These are phyloP conservation scores for Petromus typicus DNA, from an alignment of 2,113 vertebrate genomes.

Conservation along the genomic window DNA sequence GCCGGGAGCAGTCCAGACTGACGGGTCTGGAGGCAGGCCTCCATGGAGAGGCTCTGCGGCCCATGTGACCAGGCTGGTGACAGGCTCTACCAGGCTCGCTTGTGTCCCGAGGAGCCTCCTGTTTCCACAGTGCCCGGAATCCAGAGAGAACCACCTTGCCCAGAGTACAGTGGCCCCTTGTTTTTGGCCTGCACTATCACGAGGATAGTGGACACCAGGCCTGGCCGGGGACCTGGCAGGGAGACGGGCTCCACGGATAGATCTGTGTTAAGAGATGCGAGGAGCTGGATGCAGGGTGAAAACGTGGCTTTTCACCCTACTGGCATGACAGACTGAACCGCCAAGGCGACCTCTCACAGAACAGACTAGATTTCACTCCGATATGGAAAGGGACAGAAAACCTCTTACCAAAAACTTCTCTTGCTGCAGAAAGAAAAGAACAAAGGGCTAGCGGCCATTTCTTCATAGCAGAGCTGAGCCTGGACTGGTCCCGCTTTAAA, in stretches of 20 bases:
- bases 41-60: background rate
- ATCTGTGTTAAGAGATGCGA: background rate
- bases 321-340: background rate
- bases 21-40: background rate
- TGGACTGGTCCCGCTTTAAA: background rate
- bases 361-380: constrained; percentile 73
- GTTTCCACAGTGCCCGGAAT: constrained; percentile 43
- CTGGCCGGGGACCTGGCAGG: background rate
- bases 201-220: constrained; percentile 27
- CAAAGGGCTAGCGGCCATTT: constrained; percentile 53
- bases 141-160: constrained; percentile 38
- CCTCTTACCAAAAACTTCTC: constrained; percentile 23
- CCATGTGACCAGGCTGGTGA: background rate
- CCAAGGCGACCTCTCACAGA: constrained; percentile 57
- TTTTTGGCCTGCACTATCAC: background rate
- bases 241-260: background rate
- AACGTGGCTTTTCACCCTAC: constrained; percentile 18
- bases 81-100: background rate
- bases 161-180: constrained; percentile 45
- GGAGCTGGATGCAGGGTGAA: constrained; percentile 24
- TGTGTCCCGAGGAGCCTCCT: background rate
- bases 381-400: constrained; percentile 57
- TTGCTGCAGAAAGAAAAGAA: constrained; percentile 62
- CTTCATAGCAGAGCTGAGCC: constrained; percentile 31
- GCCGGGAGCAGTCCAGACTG: background rate